phyloP scores from a whole-genome alignment of 1,140 invertebrate species.

The Hycleus phaleratus region DNA sequence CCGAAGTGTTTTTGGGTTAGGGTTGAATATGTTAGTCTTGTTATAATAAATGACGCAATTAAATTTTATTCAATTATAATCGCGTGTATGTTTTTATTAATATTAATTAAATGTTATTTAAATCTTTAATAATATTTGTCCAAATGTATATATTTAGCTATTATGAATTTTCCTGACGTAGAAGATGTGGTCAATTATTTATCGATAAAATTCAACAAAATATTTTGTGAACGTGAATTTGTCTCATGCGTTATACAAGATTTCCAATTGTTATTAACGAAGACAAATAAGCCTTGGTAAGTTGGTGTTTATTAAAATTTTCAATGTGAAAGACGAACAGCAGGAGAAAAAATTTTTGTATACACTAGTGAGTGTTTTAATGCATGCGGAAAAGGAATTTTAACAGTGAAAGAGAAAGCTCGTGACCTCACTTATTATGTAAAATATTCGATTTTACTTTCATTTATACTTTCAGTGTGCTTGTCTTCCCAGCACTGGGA shows the following conservation, averaged over 20 bases:
- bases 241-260: slow-evolving; percentile 30
- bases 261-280: slow-evolving; percentile 24
- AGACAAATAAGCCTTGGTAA: slow-evolving; percentile 30
- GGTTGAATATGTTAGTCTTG: too few relatives aligned
- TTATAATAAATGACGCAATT: slow-evolving; percentile 2
- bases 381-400: slow-evolving; percentile 28
- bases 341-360: too few relatives aligned
- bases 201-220: slow-evolving; percentile 32
- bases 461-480: slow-evolving; percentile 35
- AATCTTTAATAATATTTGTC: neutral
- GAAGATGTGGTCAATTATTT: slow-evolving; percentile 28
- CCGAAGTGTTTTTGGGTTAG: neutral
- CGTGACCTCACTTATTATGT: slow-evolving; percentile 33
- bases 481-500: slow-evolving; percentile 29
- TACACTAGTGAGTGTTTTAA: neutral
- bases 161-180: slow-evolving; percentile 25
- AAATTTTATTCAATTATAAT: slow-evolving; percentile 2
- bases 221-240: slow-evolving; percentile 32
- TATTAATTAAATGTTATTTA: neutral
- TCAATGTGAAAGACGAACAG: too few relatives aligned
- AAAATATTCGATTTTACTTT: slow-evolving; percentile 34
- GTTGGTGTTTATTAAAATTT: neutral
- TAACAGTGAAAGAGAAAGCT: slow-evolving; percentile 27
- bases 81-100: too few relatives aligned
- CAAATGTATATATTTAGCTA: slow-evolving; percentile 6